Evolutionary conservation across 2,888 invertebrate genomes (phyloP).

Genomic region (Athripsodes cinereus): DNA sequence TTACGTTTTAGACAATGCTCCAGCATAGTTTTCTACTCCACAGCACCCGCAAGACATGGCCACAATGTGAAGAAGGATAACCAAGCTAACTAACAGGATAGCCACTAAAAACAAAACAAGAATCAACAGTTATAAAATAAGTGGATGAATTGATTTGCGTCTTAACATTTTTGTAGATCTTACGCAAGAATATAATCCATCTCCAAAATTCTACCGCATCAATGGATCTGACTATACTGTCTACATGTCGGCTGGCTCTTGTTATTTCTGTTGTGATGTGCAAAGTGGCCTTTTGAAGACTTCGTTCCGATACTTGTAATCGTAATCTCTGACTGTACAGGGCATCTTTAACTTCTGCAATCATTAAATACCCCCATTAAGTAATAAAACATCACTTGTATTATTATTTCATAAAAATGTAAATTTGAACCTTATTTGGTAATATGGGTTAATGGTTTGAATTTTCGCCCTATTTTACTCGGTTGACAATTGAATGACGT

Average conservation of each 20-base stretch:
- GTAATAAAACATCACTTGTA: no score
- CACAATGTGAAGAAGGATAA: conserved; percentile 14
- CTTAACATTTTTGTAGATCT: no score
- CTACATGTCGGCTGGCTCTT: conserved; percentile 39
- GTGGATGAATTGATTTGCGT: background rate
- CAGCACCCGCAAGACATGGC: conserved; percentile 39
- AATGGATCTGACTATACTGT: conserved; percentile 43
- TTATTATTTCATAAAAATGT: background rate
- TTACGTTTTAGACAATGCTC: conserved; percentile 34
- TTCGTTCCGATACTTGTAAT: conserved; percentile 52
- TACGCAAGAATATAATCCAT: conserved; percentile 60
- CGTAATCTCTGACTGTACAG: conserved; percentile 51
- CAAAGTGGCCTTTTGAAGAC: conserved; percentile 54
- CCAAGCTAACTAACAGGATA: conserved; percentile 13
- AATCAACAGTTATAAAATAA: background rate
- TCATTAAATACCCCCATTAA: background rate
- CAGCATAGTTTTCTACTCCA: conserved; percentile 37
- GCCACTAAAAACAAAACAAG: conserved; percentile 17
- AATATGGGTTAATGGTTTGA: no score
- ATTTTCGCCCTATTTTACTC: no score
- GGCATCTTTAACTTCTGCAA: conserved; percentile 53
- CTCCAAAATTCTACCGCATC: conserved; percentile 57
- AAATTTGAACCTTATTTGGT: no score
- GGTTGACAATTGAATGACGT: no score
- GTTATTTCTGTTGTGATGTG: conserved; percentile 46